A percentile compares a stretch with the other conserved stretches of the same genome.
Conservation (phyloP, 2,888 invertebrate genomes). For the Tryphoninae sp. region DNA sequence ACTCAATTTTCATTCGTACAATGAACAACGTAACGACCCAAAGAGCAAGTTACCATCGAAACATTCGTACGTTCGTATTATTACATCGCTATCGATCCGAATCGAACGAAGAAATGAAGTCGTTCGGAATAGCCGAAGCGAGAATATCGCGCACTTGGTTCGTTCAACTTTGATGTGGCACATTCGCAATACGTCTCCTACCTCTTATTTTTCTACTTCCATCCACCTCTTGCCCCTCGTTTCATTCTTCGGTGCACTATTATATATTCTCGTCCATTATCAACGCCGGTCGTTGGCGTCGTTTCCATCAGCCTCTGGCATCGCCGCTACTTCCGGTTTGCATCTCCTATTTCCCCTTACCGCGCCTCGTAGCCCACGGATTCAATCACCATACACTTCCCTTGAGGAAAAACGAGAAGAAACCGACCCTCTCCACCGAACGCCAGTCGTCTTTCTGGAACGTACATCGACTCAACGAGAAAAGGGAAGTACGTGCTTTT, state of each 20-base stretch:
- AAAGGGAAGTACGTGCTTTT: conserved; percentile 59
- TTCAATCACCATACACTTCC: conserved; percentile 60
- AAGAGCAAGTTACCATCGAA: no score
- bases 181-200: conserved; percentile 15
- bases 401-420: conserved; percentile 38
- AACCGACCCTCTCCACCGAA: conserved; percentile 27
- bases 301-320: conserved; percentile 51
- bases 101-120: conserved; percentile 1
- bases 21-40: no score
- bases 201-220: neutral
- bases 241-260: conserved; percentile 35
- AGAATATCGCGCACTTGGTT: conserved; percentile 23
- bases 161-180: conserved; percentile 11
- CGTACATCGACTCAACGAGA: conserved; percentile 52
- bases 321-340: conserved; percentile 51
- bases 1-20: no score
- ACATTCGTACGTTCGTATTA: neutral
- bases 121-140: conserved; percentile 26
- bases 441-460: conserved; percentile 37
- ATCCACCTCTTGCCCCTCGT: neutral
- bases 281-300: conserved; percentile 41
- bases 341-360: conserved; percentile 18
- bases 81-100: conserved; percentile 1
- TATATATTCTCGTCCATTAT: conserved; percentile 55
- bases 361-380: conserved; percentile 31